These are phyloP conservation scores for Accipiter minullus DNA, from an alignment of 2,797 vertebrate species.

Conservation along the genomic window DNA sequence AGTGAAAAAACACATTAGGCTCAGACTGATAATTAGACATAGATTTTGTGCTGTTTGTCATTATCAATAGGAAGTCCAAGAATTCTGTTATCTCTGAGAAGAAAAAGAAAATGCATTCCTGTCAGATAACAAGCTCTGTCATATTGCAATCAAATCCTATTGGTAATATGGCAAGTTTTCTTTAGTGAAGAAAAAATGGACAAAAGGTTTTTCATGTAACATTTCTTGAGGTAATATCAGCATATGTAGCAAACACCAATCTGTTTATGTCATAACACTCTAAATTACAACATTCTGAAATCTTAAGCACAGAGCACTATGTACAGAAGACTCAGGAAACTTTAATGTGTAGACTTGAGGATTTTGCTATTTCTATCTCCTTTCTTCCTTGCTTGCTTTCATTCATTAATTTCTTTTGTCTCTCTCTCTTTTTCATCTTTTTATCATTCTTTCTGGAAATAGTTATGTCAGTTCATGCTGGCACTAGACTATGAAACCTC, in stretches of 20 bases:
- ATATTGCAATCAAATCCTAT: neutral
- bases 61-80: neutral
- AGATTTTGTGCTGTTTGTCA: neutral
- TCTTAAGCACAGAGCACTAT: neutral
- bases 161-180: neutral
- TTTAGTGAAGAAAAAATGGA: neutral
- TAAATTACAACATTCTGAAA: neutral
- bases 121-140: neutral
- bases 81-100: neutral
- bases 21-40: conserved; percentile 3
- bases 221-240: neutral
- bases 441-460: neutral
- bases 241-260: neutral
- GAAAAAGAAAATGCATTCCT: neutral
- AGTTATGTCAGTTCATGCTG: neutral
- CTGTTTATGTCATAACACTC: neutral
- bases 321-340: neutral
- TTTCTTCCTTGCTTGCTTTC: neutral
- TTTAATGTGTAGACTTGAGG: neutral
- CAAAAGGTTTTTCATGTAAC: neutral
- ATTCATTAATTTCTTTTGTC: neutral
- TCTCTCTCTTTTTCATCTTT: neutral
- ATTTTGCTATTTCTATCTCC: neutral
- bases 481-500: neutral
- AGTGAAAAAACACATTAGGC: conserved; percentile 34